A percentile compares a stretch with the other conserved stretches of the same genome.
These are phyloP conservation scores for Smithornis capensis DNA, from an alignment of 2,113 vertebrate genomes.

Conservation along the genomic window DNA sequence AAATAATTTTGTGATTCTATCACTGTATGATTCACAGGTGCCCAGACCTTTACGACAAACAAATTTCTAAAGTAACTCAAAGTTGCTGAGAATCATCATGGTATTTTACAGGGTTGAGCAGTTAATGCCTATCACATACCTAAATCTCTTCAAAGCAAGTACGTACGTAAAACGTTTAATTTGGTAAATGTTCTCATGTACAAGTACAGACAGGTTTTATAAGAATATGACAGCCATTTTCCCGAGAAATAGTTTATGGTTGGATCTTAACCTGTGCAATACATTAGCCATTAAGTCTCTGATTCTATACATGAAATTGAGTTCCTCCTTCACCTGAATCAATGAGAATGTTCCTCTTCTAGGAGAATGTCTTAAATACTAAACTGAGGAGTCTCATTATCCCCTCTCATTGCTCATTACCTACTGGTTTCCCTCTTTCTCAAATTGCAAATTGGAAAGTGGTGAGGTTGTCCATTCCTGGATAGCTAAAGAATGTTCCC, in stretches of 20 bases:
- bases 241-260: background rate
- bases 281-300: background rate
- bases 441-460: background rate
- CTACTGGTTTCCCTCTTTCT: background rate
- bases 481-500: background rate
- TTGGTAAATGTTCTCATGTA: background rate
- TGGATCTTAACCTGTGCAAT: background rate
- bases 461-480: background rate
- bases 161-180: background rate
- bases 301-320: background rate
- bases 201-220: background rate
- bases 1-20: background rate
- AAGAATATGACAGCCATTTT: background rate
- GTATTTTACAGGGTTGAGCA: background rate
- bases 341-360: background rate
- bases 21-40: background rate
- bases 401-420: background rate
- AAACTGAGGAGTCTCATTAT: background rate
- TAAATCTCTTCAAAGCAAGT: background rate
- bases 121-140: background rate
- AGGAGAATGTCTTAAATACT: background rate
- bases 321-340: background rate
- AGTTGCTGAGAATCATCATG: background rate
- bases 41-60: background rate
- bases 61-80: background rate